phyloP scores from a whole-genome alignment of 2,888 invertebrate species.

The Synanthedon formicaeformis region DNA sequence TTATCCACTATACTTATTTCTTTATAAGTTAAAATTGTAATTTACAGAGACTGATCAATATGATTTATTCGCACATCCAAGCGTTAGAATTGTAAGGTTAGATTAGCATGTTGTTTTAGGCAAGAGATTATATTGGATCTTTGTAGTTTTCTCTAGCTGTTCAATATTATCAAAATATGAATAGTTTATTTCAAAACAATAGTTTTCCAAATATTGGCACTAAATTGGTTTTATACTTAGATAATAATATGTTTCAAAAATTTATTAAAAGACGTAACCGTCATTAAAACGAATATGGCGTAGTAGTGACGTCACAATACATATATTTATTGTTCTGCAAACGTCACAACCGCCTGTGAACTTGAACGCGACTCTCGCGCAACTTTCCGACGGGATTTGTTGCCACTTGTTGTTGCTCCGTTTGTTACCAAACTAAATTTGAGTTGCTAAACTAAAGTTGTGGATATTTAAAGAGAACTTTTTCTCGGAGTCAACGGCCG shows the following conservation, averaged over 20 bases:
- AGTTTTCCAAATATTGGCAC: too few species aligned
- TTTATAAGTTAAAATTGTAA: too few species aligned
- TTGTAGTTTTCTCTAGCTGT: too few species aligned
- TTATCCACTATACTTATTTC: too few species aligned
- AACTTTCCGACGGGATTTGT: slow-evolving; percentile 61
- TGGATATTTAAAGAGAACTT: slow-evolving; percentile 70
- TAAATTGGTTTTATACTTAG: not conserved
- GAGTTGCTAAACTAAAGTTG: slow-evolving; percentile 69
- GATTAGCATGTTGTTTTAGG: too few species aligned
- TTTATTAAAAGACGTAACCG: not conserved
- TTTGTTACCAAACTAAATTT: slow-evolving; percentile 69
- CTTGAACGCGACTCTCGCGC: slow-evolving; percentile 69
- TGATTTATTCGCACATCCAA: too few species aligned
- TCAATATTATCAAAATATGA: too few species aligned
- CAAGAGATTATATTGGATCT: too few species aligned
- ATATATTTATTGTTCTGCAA: slow-evolving; percentile 4
- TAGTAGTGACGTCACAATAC: not conserved
- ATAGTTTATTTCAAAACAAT: too few species aligned
- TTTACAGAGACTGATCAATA: too few species aligned
- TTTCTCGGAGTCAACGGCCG: slow-evolving; percentile 70
- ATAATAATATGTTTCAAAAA: too few species aligned
- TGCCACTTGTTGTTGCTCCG: slow-evolving; percentile 65
- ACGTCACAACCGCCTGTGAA: slow-evolving; percentile 31
- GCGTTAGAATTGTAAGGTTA: too few species aligned
- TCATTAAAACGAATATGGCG: not conserved